Conservation (phyloP, 2,797 vertebrate species). For the Poliocrania exsul region DNA sequence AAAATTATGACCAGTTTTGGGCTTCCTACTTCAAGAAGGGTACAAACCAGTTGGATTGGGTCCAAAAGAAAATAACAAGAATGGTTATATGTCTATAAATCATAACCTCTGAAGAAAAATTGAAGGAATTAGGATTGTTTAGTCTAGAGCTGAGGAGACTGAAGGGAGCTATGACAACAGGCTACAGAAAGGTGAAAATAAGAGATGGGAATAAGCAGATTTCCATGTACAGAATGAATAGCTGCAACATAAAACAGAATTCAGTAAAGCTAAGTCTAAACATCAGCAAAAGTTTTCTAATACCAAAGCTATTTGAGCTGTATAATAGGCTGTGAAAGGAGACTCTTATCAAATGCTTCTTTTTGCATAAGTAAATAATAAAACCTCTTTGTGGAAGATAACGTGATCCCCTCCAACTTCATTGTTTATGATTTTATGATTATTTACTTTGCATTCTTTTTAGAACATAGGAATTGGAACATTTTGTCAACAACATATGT, state of each 20-base stretch:
- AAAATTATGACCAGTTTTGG: not conserved
- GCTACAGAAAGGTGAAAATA: not conserved
- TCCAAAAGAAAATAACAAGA: conserved; percentile 11
- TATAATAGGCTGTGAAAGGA: not conserved
- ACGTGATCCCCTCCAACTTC: not conserved
- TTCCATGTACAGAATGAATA: not conserved
- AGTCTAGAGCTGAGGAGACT: conserved; percentile 10
- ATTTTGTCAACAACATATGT: not conserved
- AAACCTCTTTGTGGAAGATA: not conserved
- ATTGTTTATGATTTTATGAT: not conserved
- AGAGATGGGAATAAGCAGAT: not conserved
- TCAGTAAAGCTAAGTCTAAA: not conserved
- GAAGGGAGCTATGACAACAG: not conserved
- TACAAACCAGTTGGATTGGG: not conserved
- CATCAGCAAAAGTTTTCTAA: not conserved
- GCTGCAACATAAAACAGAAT: not conserved
- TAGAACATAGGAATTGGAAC: not conserved
- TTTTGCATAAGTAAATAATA: not conserved
- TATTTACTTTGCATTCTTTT: not conserved
- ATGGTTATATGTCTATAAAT: conserved; percentile 2
- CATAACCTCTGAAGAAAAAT: not conserved
- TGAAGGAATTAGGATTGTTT: conserved; percentile 22
- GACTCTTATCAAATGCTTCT: not conserved
- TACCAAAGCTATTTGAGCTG: not conserved
- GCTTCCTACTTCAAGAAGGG: not conserved